phyloP scores from a whole-genome alignment of 1,140 invertebrate species.

The Chelonus insularis region DNA sequence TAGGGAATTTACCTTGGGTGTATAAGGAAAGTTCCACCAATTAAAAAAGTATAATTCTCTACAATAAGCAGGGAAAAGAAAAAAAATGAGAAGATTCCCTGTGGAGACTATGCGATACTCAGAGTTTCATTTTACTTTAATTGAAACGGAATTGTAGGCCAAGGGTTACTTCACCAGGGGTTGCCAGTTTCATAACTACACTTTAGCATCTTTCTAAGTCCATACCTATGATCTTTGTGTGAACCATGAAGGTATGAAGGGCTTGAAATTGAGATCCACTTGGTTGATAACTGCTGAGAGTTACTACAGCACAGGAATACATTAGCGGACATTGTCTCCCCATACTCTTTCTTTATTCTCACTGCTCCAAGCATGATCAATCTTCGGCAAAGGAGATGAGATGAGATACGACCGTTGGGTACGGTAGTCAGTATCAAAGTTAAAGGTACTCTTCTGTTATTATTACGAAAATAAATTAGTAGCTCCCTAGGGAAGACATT shows the following conservation, averaged over 20 bases:
- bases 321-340: constrained; percentile 13
- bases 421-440: neutral
- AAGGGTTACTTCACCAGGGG: constrained; percentile 8
- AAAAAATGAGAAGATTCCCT: neutral
- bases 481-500: neutral
- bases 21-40: constrained; percentile 23
- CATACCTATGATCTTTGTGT: neutral
- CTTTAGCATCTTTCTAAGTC: neutral
- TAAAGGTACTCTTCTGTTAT: constrained; percentile 2
- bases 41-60: constrained; percentile 33
- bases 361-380: constrained; percentile 11
- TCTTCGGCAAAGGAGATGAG: constrained; percentile 10
- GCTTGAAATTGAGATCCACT: neutral
- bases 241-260: neutral
- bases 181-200: constrained; percentile 6
- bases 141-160: constrained; percentile 30
- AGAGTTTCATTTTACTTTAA: constrained; percentile 32
- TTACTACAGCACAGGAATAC: neutral
- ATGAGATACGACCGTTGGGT: constrained; percentile 14
- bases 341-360: neutral
- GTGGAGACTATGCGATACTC: constrained; percentile 1
- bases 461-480: constrained; percentile 12
- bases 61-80: constrained; percentile 15
- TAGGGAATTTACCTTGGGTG: constrained; percentile 14
- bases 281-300: neutral